phyloP scores from a whole-genome alignment of 92 coral and sea anemone genomes.

The Blastomussa wellsi region DNA sequence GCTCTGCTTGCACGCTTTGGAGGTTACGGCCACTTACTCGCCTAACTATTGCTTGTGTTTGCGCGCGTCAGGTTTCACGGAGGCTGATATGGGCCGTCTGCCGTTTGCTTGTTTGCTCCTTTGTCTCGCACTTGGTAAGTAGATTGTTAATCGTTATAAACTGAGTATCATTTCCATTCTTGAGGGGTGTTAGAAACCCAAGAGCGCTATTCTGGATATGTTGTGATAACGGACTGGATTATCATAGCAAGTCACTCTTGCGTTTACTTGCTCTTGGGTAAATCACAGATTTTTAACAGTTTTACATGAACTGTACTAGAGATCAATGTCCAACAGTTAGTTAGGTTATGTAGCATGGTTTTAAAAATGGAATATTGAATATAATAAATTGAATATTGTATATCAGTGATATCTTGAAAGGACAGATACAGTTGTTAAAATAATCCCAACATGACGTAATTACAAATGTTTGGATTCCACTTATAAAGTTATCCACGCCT shows the following conservation, averaged over 20 bases:
- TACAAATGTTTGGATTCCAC: not conserved
- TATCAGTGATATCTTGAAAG: not conserved
- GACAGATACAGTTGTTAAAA: constrained; percentile 11
- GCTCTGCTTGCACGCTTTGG: constrained; percentile 32
- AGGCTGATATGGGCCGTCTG: constrained; percentile 44
- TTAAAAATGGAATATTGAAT: not conserved
- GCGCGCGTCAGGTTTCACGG: constrained; percentile 27
- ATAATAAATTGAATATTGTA: not conserved
- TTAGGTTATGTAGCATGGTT: not conserved
- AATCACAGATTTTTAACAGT: not conserved
- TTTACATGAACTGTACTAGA: not conserved
- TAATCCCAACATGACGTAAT: constrained; percentile 47
- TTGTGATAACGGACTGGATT: not conserved
- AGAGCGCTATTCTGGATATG: not conserved
- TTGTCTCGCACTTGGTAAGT: constrained; percentile 47
- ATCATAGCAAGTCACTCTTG: not conserved
- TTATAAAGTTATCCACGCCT: not conserved
- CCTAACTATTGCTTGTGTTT: constrained; percentile 19
- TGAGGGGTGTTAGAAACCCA: constrained; percentile 14
- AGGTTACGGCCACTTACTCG: constrained; percentile 13
- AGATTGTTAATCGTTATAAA: not conserved
- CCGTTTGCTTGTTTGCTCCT: constrained; percentile 16
- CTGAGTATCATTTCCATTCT: not conserved
- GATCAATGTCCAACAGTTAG: not conserved
- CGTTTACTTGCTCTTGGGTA: not conserved